Percentiles rank a stretch among this genome's conserved stretches.
These are phyloP conservation scores for Melanostoma scalare DNA, from an alignment of 2,888 invertebrate species.

Conservation along the genomic window DNA sequence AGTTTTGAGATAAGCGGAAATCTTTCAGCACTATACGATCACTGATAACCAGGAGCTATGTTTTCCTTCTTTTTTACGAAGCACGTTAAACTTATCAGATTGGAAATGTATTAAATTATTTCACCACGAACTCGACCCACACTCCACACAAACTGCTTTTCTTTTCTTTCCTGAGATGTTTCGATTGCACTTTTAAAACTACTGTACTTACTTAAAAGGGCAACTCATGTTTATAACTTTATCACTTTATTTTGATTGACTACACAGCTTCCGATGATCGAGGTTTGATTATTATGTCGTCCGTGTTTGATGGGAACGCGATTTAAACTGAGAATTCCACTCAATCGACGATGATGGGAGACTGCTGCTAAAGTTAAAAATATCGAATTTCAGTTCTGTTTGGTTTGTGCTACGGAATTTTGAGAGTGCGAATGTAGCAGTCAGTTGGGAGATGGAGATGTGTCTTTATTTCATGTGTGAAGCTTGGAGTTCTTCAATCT, in stretches of 20 bases:
- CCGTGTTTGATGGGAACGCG: constrained; percentile 58
- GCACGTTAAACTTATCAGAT: no score
- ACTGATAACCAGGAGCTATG: no score
- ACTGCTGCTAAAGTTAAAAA: constrained; percentile 9
- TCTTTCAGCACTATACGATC: no score
- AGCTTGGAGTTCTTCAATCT: no score
- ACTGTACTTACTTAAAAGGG: constrained; percentile 47
- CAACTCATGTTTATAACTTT: constrained; percentile 78
- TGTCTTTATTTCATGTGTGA: not conserved
- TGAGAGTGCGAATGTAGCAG: constrained; percentile 22
- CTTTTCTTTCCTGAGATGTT: no score
- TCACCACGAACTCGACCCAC: no score
- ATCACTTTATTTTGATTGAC: not conserved
- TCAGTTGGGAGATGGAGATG: not conserved
- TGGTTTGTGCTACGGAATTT: constrained; percentile 52
- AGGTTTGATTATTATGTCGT: constrained; percentile 37
- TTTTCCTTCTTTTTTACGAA: no score
- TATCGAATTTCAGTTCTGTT: constrained; percentile 62
- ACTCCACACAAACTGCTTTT: no score
- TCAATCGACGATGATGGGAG: constrained; percentile 9
- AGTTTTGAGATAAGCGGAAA: no score
- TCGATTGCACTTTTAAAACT: no score
- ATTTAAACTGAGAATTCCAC: constrained; percentile 44
- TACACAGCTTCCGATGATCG: not conserved
- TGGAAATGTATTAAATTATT: no score